Conservation (phyloP, 2,888 invertebrate species). For the Callimorpha dominula region DNA sequence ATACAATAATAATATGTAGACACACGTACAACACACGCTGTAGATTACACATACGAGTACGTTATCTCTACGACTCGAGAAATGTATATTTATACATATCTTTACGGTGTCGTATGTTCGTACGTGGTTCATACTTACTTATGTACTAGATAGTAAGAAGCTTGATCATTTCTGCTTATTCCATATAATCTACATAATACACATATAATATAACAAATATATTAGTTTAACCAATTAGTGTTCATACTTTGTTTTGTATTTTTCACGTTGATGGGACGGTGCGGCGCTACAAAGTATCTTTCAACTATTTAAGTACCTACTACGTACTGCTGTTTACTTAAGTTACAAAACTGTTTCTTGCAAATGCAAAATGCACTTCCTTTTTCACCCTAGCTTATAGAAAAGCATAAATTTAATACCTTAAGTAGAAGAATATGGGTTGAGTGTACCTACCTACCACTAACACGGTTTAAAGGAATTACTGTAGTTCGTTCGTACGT, state of each 20-base stretch:
- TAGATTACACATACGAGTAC: slow-evolving; percentile 22
- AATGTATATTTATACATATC: neutral
- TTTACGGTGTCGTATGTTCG: neutral
- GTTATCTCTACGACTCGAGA: slow-evolving; percentile 7
- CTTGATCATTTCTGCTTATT: neutral
- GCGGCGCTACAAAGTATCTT: neutral
- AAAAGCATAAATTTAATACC: neutral
- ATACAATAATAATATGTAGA: too few relatives aligned
- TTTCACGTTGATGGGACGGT: neutral
- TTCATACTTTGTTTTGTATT: neutral
- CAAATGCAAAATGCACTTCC: neutral
- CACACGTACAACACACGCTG: slow-evolving; percentile 15
- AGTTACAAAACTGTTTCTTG: neutral
- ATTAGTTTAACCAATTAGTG: neutral
- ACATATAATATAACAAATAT: neutral
- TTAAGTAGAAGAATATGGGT: neutral
- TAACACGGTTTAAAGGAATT: neutral
- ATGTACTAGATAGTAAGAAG: neutral
- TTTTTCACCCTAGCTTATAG: neutral
- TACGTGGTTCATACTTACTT: too few relatives aligned
- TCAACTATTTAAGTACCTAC: neutral
- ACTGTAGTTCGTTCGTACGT: neutral
- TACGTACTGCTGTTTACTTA: neutral
- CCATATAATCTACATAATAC: neutral
- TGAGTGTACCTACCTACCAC: neutral